Evolutionary conservation across 2,113 vertebrate genomes (phyloP).

Genomic region (Clarias gariepinus): DNA sequence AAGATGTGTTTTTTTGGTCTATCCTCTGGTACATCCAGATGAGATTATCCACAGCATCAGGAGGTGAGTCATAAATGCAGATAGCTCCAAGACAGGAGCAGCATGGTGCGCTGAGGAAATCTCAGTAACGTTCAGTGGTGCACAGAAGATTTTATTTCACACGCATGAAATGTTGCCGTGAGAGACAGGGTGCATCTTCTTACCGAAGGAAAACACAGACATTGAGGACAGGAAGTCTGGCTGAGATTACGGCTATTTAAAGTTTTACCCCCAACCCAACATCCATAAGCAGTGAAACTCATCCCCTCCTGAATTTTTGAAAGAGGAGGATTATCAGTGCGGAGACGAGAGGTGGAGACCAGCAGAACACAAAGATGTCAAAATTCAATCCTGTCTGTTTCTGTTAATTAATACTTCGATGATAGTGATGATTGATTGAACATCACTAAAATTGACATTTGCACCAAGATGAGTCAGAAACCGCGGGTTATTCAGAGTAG

Average conservation of each 20-base stretch:
- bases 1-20: neutral
- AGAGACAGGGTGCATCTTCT: neutral
- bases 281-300: neutral
- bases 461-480: neutral
- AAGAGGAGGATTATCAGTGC: neutral
- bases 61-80: constrained; percentile 15
- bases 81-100: neutral
- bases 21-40: neutral
- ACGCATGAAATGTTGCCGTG: neutral
- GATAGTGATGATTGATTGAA: neutral
- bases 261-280: neutral
- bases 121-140: neutral
- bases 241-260: neutral
- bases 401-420: neutral
- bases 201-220: neutral
- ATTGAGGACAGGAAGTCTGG: neutral
- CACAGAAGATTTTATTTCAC: neutral
- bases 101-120: neutral
- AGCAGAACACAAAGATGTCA: neutral
- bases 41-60: neutral
- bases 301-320: neutral
- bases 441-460: neutral
- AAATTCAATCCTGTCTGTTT: neutral
- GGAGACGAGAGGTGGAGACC: neutral
- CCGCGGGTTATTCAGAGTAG: neutral